Base-by-base conservation (phyloP, 2,797 vertebrate species). In the Eospalax fontanierii region DNA sequence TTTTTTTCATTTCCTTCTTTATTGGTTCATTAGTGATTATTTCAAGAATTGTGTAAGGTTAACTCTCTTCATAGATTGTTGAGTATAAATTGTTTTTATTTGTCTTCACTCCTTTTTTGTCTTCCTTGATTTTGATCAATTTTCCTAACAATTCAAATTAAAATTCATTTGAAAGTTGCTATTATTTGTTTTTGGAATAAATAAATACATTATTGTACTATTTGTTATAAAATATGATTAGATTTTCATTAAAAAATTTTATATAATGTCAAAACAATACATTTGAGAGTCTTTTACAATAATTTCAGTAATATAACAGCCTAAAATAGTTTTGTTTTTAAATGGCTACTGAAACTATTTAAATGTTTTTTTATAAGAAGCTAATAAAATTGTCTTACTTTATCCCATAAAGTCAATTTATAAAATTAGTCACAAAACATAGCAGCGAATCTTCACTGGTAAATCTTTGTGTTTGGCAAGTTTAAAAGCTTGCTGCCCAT, bases 301-400 rank as follows among this genome's bases (percentile, higher is more conserved):
- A 65, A 70, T 35, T 50, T 81, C 30, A 70, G 30, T 79, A 28
- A 76, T 19, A 30, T 59, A 93, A 75, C 6, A 93, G 35, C 30
- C n/a, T 81, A 54, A 91, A 91, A 86, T 57, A 40, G 7, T 85
- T 87, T 83, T 92, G 4, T 68, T 63, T 92, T 90, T 74, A 82
- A 92, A 65, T 78, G 12, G 16, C 87, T 87, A 50, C 26, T 54
- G 35, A 89, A 91, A 57, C n/a, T 22, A 89, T 46, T 93, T 93
- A 28, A 94, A 91, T 59, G 12, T 14, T 78, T 95, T 50, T 92
- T 90, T 33, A 54, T 6, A 73, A 85, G 59, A 89, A 73, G 43
- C 22, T 95, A 93, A 92, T 87, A 81, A 94, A 91, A 82, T 74
- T 93, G 21, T 28, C 89, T 90, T 96, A 61, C 12, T 91, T 94